A percentile compares a stretch with the other conserved stretches of the same genome.
Conservation (phyloP, 2,888 invertebrate genomes). For the Andrena flavipes region DNA sequence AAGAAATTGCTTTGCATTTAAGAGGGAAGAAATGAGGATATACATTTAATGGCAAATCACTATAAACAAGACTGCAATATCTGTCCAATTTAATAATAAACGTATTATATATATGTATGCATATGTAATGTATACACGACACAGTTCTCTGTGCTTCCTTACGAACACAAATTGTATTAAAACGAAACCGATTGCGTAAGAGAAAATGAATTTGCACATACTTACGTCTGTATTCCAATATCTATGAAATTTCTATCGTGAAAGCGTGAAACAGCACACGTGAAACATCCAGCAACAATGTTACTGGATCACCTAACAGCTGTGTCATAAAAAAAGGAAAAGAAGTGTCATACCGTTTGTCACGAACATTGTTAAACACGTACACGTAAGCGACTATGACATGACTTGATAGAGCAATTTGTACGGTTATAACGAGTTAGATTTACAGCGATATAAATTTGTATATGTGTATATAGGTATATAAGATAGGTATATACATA, state of each 20-base stretch:
- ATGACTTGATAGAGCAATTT: conserved; percentile 57
- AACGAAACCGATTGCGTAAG: conserved; percentile 33
- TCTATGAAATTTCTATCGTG: conserved; percentile 35
- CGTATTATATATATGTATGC: conserved; percentile 50
- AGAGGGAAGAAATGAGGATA: conserved; percentile 37
- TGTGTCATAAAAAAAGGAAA: conserved; percentile 13
- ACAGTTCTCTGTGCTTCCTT: conserved; percentile 65
- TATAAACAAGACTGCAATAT: conserved; percentile 82
- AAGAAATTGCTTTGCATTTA: conserved; percentile 44
- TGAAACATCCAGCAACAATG: neutral
- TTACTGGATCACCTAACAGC: conserved; percentile 34
- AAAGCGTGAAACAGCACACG: conserved; percentile 33
- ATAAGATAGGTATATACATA: conserved; percentile 36
- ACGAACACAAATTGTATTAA: conserved; percentile 44
- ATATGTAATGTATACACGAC: conserved; percentile 31
- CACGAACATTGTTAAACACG: conserved; percentile 33
- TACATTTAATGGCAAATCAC: conserved; percentile 59
- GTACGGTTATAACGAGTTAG: conserved; percentile 56
- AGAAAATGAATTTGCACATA: conserved; percentile 45
- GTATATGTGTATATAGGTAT: conserved; percentile 62
- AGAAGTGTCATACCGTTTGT: conserved; percentile 9
- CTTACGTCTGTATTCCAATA: conserved; percentile 51
- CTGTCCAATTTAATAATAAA: conserved; percentile 80
- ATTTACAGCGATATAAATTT: conserved; percentile 67
- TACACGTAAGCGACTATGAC: conserved; percentile 56